A percentile compares a stretch with the other conserved stretches of the same genome.
Evolutionary conservation across 2,113 vertebrate species (phyloP).

Genomic region (Cebidichthys violaceus): DNA sequence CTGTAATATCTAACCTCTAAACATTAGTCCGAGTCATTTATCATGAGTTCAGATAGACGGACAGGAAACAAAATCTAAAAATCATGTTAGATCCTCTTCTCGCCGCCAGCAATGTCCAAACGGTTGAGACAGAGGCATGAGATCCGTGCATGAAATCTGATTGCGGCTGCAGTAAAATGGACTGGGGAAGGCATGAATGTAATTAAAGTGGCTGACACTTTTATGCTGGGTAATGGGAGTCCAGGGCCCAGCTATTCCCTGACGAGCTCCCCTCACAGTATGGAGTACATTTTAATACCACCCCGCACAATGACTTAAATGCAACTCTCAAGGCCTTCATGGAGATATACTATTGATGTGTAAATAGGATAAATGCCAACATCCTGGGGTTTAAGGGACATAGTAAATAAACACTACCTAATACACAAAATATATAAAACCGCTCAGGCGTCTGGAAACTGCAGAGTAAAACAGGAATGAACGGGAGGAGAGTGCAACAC

Average conservation of each 20-base stretch:
- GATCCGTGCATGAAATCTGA: conserved; percentile 78
- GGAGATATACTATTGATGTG: conserved; percentile 97
- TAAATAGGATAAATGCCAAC: conserved; percentile 99
- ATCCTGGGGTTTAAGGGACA: conserved; percentile 88
- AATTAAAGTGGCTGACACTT: conserved; percentile 86
- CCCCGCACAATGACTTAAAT: conserved; percentile 96
- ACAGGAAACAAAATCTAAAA: conserved; percentile 5
- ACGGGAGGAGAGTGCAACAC: conserved; percentile 3
- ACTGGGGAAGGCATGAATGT: conserved; percentile 83
- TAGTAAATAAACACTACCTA: conserved; percentile 87
- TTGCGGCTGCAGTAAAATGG: conserved; percentile 81
- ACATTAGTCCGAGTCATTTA: conserved; percentile 48
- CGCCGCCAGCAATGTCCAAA: conserved; percentile 52
- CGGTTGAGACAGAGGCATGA: conserved; percentile 72
- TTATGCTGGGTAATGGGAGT: conserved; percentile 87
- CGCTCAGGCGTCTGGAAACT: conserved; percentile 53
- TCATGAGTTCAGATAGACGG: conserved; percentile 47
- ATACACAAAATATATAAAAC: conserved; percentile 75
- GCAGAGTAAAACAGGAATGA: conserved; percentile 24
- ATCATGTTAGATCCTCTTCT: conserved; percentile 37
- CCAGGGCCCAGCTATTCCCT: conserved; percentile 87
- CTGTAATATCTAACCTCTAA: conserved; percentile 55
- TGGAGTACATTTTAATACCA: conserved; percentile 93
- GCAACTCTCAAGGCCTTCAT: conserved; percentile 91
- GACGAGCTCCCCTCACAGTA: conserved; percentile 88